These are phyloP conservation scores for Anoncus sp. DNA, from an alignment of 2,888 invertebrate species.

Conservation along the genomic window DNA sequence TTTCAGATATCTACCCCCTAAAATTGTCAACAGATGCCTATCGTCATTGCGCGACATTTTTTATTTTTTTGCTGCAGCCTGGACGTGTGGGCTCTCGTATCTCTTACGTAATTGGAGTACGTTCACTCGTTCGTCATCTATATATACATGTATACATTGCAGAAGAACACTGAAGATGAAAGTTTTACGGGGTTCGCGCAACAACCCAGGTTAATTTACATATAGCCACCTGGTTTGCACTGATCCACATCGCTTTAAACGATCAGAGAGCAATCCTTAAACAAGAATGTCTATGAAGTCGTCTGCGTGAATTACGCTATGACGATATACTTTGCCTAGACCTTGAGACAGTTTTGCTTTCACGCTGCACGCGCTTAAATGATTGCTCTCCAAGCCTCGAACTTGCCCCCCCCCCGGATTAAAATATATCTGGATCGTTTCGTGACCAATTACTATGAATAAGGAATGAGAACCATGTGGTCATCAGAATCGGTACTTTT, in stretches of 20 bases:
- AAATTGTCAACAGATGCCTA: too few species aligned
- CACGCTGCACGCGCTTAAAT: slow-evolving; percentile 40
- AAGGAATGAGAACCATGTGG: background rate
- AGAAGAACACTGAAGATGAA: too few species aligned
- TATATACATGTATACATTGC: too few species aligned
- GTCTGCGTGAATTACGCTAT: slow-evolving; percentile 18
- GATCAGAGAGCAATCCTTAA: slow-evolving; percentile 17
- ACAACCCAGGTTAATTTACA: too few species aligned
- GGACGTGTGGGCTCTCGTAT: too few species aligned
- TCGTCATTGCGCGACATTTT: too few species aligned
- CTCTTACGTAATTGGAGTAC: slow-evolving; percentile 57
- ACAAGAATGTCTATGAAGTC: slow-evolving; percentile 29
- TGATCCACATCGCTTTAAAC: slow-evolving; percentile 29
- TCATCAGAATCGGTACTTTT: background rate
- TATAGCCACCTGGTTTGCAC: background rate
- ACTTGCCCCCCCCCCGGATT: slow-evolving; percentile 16
- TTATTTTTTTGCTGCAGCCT: too few species aligned
- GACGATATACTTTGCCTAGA: slow-evolving; percentile 63
- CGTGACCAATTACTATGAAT: too few species aligned
- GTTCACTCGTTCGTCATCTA: slow-evolving; percentile 38
- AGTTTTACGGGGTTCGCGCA: too few species aligned
- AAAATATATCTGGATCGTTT: background rate
- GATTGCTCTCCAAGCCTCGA: slow-evolving; percentile 15
- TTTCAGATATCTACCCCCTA: too few species aligned
- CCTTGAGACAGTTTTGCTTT: slow-evolving; percentile 69